These are phyloP conservation scores for Coregonus ussuriensis DNA, from an alignment of 2,797 vertebrate genomes.

Conservation along the genomic window DNA sequence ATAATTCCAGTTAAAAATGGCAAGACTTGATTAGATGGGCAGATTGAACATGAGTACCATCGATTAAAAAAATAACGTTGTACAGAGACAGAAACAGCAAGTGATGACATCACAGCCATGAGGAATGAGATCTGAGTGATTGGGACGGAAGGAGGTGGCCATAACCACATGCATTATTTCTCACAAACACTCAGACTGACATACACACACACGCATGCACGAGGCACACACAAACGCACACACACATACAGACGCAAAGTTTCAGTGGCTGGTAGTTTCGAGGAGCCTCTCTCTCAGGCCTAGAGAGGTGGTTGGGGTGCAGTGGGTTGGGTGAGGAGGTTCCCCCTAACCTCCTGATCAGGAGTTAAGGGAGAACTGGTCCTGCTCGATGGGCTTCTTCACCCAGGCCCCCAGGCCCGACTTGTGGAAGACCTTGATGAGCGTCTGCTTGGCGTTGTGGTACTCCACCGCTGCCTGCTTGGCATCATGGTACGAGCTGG, in stretches of 20 bases:
- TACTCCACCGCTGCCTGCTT: conserved; percentile 93
- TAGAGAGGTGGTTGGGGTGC: conserved; percentile 37
- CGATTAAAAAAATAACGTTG: neutral
- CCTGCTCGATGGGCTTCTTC: conserved; percentile 97
- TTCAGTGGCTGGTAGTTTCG: conserved; percentile 65
- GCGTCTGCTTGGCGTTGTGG: conserved; percentile 90
- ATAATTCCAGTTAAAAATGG: conserved; percentile 66
- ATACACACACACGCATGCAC: conserved; percentile 54
- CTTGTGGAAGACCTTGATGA: conserved; percentile 96
- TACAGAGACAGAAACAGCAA: neutral
- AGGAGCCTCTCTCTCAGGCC: conserved; percentile 50
- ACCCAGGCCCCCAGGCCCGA: conserved; percentile 96
- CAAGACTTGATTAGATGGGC: conserved; percentile 21
- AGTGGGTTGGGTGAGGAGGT: neutral
- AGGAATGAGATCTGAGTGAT: conserved; percentile 57
- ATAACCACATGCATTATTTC: neutral
- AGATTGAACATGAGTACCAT: conserved; percentile 24
- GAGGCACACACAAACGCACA: conserved; percentile 40
- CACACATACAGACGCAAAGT: conserved; percentile 60
- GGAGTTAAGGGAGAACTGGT: conserved; percentile 91
- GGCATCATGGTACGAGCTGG: conserved; percentile 89
- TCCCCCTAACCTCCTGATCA: conserved; percentile 59
- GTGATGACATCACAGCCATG: conserved; percentile 46
- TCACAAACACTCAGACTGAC: conserved; percentile 36
- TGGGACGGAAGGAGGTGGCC: conserved; percentile 22